Evolutionary conservation across 1,140 invertebrate genomes (phyloP).

Genomic region (Drosophila lacertosa): DNA sequence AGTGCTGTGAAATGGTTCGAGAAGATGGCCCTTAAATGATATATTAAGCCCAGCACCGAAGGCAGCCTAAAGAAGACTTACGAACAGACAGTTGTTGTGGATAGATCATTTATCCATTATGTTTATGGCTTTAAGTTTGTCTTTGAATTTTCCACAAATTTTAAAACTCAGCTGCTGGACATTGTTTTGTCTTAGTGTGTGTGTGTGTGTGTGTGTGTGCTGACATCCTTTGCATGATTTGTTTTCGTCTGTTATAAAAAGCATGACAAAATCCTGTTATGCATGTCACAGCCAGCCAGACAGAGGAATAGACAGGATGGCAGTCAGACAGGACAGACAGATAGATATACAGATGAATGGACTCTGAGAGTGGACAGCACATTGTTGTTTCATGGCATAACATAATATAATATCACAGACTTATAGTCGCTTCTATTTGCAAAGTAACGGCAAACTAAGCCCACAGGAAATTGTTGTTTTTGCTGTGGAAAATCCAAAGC

Average conservation of each 20-base stretch:
- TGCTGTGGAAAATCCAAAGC: constrained; percentile 6
- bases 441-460: constrained; percentile 10
- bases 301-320: constrained; percentile 12
- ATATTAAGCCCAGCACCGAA: not conserved
- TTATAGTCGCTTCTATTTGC: constrained; percentile 39
- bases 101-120: not conserved
- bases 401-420: constrained; percentile 48
- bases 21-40: not conserved
- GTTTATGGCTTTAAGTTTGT: not conserved
- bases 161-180: constrained; percentile 3
- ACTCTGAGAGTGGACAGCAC: constrained; percentile 8
- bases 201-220: constrained; percentile 36
- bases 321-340: constrained; percentile 11
- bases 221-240: constrained; percentile 58
- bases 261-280: constrained; percentile 63
- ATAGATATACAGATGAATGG: constrained; percentile 3
- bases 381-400: constrained; percentile 25
- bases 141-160: not conserved
- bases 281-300: constrained; percentile 53
- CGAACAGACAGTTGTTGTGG: not conserved
- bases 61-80: not conserved
- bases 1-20: not conserved
- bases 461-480: not conserved
- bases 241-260: constrained; percentile 53
- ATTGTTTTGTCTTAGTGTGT: not conserved